phyloP scores from a whole-genome alignment of 2,888 invertebrate species.

The Napeogenes sylphis region DNA sequence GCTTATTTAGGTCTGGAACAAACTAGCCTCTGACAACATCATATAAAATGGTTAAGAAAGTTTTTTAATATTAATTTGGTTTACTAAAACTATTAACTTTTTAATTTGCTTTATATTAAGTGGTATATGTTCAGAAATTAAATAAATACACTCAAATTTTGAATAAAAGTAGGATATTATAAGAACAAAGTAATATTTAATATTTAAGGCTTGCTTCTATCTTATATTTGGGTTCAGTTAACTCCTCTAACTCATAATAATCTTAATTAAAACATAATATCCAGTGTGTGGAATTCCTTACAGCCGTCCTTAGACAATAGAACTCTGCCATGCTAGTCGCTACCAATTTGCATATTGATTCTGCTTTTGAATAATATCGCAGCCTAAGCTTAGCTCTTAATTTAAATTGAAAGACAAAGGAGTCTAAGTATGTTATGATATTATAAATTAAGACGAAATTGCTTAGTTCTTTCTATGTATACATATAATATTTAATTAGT shows the following conservation, averaged over 20 bases:
- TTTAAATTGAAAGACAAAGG: slow-evolving; percentile 11
- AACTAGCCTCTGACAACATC: background rate
- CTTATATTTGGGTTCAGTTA: background rate
- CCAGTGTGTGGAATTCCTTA: slow-evolving; percentile 14
- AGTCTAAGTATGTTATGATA: background rate
- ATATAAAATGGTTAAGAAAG: background rate
- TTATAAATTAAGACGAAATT: no score
- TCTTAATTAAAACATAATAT: slow-evolving; percentile 9
- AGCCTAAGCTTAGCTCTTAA: slow-evolving; percentile 26
- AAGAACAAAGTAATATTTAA: no score
- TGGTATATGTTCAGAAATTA: background rate
- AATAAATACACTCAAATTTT: no score
- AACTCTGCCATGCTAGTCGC: slow-evolving; percentile 47
- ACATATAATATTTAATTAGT: no score
- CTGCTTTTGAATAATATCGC: slow-evolving; percentile 43
- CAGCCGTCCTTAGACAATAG: slow-evolving; percentile 36
- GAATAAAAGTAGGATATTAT: no score
- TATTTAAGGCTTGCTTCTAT: background rate
- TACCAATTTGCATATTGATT: slow-evolving; percentile 61
- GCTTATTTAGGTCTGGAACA: slow-evolving; percentile 14
- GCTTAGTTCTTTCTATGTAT: no score
- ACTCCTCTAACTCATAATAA: background rate
- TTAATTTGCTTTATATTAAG: slow-evolving; percentile 10
- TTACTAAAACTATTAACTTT: background rate
- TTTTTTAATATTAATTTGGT: no score